Base-by-base conservation (phyloP, 1,140 invertebrate genomes). In the Cepaea nemoralis region DNA sequence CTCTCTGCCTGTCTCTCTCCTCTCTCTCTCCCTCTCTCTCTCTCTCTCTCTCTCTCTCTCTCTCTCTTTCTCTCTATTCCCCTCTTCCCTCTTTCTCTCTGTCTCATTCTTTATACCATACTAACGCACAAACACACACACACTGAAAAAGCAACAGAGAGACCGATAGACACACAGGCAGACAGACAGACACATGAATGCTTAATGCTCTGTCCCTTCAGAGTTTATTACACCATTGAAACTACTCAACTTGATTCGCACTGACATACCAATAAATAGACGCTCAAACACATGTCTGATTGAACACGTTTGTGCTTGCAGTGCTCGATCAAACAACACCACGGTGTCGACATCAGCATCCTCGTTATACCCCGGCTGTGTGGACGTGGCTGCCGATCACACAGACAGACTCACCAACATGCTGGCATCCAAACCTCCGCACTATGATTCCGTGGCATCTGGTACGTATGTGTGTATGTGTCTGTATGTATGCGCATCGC, bases 321-420 rank as follows among this genome's bases (percentile, higher is more conserved):
- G 59, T 12, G 6, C 16, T 63, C 5, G 50, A 1, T 45, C 12
- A 48, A 63, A 48, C 31, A 12, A 16, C 48, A 77, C 22, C 75
- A 77, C 75, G 75, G 75, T 77, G 75, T 63, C 75, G 14, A 77
- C 75, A 33, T 35, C 75, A 33, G 63, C 48, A 27, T 50, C 75
- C 10, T 77, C 75, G 14, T 40, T 77, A 55, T 77, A 77, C 75
- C 75, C 75, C 27, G 75, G 75, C 75, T 59, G 75, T 63, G 75
- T 77, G 75, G 75, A 77, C 55, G 75, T 77, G 48, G 35, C 48
- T 59, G 48, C 10, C 31, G 48, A 37, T 59, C 75, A 59, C 48
- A 59, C 55, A 42, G 75, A 77, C 75, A 55, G 75, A 37, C 31
- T 63, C 31, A 63, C 31, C 50, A 77, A 59, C 55, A 77, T 77